These are phyloP conservation scores for Carollia perspicillata DNA, from an alignment of 2,113 vertebrate species.

Conservation along the genomic window DNA sequence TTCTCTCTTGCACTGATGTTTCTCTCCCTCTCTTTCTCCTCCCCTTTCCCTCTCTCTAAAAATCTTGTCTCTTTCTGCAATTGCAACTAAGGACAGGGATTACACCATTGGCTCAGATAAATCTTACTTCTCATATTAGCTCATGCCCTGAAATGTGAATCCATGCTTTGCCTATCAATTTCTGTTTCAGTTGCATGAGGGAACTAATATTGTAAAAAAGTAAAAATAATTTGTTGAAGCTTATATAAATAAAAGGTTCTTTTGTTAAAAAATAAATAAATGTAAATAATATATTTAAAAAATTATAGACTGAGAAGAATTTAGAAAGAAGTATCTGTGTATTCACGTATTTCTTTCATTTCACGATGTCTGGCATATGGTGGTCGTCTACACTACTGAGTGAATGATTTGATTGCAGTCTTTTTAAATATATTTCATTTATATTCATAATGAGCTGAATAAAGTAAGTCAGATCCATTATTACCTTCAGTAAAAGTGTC, in stretches of 20 bases:
- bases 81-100: background rate
- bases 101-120: background rate
- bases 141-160: background rate
- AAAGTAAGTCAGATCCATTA: background rate
- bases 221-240: background rate
- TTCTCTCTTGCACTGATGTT: no score
- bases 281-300: no score
- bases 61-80: background rate
- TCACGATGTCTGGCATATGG: background rate
- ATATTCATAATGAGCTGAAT: no score
- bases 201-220: background rate
- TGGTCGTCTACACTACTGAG: background rate
- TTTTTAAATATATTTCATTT: background rate
- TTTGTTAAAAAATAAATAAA: no score
- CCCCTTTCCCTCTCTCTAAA: no score
- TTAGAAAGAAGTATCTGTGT: background rate
- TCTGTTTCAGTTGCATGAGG: background rate
- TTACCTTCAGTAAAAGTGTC: background rate
- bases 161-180: background rate
- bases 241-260: background rate
- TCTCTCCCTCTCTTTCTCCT: no score
- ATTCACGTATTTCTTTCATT: background rate
- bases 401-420: background rate
- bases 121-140: background rate
- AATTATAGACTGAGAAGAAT: background rate